A percentile compares a stretch with the other conserved stretches of the same genome.
Evolutionary conservation across 2,888 invertebrate genomes (phyloP).

Genomic region (Epinotia nisella): DNA sequence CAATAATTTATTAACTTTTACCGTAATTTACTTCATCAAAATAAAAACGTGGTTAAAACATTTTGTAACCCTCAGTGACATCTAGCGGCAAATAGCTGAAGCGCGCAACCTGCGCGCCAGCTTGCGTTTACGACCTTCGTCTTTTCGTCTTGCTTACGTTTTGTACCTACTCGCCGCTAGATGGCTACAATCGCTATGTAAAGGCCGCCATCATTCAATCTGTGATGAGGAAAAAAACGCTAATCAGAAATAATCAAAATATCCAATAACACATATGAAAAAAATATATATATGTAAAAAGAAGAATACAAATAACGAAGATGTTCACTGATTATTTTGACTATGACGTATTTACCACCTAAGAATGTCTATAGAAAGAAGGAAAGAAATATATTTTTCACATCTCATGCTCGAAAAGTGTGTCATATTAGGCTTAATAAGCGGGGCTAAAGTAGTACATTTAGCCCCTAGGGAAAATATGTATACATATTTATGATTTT

Average conservation of each 20-base stretch:
- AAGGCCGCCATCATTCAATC: background rate
- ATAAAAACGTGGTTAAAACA: background rate
- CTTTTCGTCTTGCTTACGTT: slow-evolving; percentile 4
- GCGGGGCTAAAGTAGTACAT: no score
- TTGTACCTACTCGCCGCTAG: slow-evolving; percentile 54
- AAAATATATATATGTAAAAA: no score
- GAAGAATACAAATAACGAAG: no score
- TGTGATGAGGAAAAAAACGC: background rate
- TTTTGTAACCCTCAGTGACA: slow-evolving; percentile 53
- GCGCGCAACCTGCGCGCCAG: background rate
- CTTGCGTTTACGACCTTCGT: slow-evolving; percentile 8
- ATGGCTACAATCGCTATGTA: slow-evolving; percentile 53
- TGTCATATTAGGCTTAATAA: no score
- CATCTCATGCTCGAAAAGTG: no score
- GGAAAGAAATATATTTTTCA: no score
- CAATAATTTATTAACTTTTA: background rate
- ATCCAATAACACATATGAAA: no score
- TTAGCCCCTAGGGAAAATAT: no score
- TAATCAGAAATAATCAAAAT: background rate
- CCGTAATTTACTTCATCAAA: background rate
- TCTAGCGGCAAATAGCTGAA: slow-evolving; percentile 57
- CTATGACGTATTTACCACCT: no score
- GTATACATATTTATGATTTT: no score
- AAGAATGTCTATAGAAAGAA: no score
- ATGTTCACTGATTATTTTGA: no score